These are phyloP conservation scores for Dipodomys spectabilis DNA, from an alignment of 2,113 vertebrate species.

Conservation along the genomic window DNA sequence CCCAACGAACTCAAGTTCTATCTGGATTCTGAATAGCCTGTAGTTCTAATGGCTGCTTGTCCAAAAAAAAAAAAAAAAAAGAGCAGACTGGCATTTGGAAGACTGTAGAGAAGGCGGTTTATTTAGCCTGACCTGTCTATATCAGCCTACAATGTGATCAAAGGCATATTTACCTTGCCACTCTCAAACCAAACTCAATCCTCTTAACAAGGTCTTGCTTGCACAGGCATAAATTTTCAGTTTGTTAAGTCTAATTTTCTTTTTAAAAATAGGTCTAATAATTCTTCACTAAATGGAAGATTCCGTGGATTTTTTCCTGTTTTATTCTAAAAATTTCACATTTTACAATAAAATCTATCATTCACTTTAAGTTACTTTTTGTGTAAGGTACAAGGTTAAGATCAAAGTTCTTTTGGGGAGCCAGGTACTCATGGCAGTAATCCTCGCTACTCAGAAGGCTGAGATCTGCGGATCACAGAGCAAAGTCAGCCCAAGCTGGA, in stretches of 20 bases:
- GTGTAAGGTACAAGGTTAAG: not conserved
- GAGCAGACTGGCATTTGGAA: not conserved
- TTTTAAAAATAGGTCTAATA: not conserved
- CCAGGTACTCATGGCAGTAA: too few relatives aligned
- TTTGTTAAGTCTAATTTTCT: not conserved
- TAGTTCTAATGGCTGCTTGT: not conserved
- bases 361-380: conserved; percentile 48
- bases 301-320: not conserved
- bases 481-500: too few relatives aligned
- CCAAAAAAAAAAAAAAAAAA: not conserved
- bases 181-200: conserved; percentile 36
- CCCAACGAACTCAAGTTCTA: conserved; percentile 52
- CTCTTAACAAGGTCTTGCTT: conserved; percentile 18
- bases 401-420: conserved; percentile 16
- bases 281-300: conserved; percentile 12
- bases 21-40: not conserved
- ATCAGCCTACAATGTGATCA: not conserved
- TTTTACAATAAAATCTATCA: conserved; percentile 48
- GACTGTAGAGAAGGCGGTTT: not conserved
- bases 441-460: too few relatives aligned
- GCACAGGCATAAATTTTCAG: not conserved
- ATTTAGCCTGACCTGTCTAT: not conserved
- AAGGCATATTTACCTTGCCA: conserved; percentile 10
- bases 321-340: not conserved
- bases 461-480: too few relatives aligned